phyloP scores from a whole-genome alignment of 2,113 vertebrate species.

The Merops nubicus region DNA sequence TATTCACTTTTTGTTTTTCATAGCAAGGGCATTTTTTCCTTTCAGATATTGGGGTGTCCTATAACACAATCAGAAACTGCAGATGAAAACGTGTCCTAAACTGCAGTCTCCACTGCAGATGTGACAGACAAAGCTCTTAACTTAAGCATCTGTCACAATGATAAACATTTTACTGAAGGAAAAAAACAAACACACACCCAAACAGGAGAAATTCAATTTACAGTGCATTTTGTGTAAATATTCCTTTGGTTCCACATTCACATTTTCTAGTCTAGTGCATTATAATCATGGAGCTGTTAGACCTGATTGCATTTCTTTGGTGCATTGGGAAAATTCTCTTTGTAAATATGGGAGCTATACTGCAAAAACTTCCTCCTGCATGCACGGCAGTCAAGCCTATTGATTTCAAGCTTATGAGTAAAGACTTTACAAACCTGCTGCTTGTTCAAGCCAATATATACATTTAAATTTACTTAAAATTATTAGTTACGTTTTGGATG shows the following conservation, averaged over 20 bases:
- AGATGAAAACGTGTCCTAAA: not conserved
- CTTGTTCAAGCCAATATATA: not conserved
- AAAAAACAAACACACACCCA: not conserved
- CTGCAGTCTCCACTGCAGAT: not conserved
- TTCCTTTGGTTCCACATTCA: not conserved
- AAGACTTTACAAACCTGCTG: not conserved
- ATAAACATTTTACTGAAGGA: not conserved
- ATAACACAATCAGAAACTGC: not conserved
- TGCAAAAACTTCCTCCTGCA: not conserved
- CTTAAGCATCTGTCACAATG: not conserved
- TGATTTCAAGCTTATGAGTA: not conserved
- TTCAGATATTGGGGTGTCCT: not conserved
- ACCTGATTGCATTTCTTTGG: slow-evolving; percentile 13
- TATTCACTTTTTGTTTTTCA: not conserved
- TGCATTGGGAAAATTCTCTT: not conserved
- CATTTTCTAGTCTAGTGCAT: not conserved
- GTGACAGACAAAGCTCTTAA: not conserved
- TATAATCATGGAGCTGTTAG: slow-evolving; percentile 23
- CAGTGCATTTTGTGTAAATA: not conserved
- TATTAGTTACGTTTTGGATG: not conserved
- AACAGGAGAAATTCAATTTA: not conserved
- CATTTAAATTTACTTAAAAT: not conserved
- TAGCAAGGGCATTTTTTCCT: not conserved
- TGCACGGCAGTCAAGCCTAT: not conserved
- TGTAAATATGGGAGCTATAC: not conserved